These are phyloP conservation scores for Poecilobothrus nobilitatus DNA, from an alignment of 2,888 invertebrate species.

Conservation along the genomic window DNA sequence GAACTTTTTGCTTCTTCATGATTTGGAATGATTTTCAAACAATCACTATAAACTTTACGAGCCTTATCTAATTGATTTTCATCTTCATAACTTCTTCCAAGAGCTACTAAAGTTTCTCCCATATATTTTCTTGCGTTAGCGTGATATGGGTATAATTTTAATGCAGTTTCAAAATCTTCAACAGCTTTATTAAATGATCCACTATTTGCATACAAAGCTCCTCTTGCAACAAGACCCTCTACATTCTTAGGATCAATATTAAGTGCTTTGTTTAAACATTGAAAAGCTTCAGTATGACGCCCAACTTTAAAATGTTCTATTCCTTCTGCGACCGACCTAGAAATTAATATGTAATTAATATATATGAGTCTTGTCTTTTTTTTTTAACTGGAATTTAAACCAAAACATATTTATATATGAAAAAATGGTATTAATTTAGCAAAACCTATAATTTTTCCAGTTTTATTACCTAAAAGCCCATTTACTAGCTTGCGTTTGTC, in stretches of 20 bases:
- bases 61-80: slow-evolving; percentile 79
- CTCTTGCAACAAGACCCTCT: slow-evolving; percentile 84
- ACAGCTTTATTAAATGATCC: slow-evolving; percentile 90
- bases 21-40: slow-evolving; percentile 71
- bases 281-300: slow-evolving; percentile 87
- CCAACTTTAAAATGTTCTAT: slow-evolving; percentile 91
- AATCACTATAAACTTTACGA: slow-evolving; percentile 74
- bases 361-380: too few species aligned
- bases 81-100: slow-evolving; percentile 81
- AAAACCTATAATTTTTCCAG: not conserved
- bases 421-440: too few species aligned
- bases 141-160: slow-evolving; percentile 81
- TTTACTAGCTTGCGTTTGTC: slow-evolving; percentile 84
- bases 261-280: slow-evolving; percentile 85
- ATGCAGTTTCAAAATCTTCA: slow-evolving; percentile 86
- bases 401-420: too few species aligned
- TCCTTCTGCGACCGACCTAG: slow-evolving; percentile 78
- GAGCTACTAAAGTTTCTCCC: slow-evolving; percentile 83
- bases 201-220: slow-evolving; percentile 87
- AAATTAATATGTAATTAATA: not conserved
- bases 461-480: slow-evolving; percentile 69
- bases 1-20: slow-evolving; percentile 83
- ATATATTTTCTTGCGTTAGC: slow-evolving; percentile 90
- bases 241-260: slow-evolving; percentile 87
- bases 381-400: too few species aligned